Percentiles rank a stretch among this genome's conserved stretches.
These are phyloP conservation scores for Eulithis testata DNA, from an alignment of 2,888 invertebrate species.

Conservation along the genomic window DNA sequence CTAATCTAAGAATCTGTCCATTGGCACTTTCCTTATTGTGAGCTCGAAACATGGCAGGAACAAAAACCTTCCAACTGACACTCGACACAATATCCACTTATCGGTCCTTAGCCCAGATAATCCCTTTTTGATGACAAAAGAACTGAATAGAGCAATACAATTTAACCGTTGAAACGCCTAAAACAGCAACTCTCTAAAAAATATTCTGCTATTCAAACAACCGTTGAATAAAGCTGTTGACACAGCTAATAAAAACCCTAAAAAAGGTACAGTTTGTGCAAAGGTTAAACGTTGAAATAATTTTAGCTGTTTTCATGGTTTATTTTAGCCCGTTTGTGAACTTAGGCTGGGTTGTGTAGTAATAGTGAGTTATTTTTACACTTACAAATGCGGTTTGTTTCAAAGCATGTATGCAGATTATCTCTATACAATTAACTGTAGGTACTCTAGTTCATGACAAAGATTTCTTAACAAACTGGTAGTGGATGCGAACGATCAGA, in stretches of 20 bases:
- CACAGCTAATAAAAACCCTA: constrained; percentile 47
- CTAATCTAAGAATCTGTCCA: too few relatives aligned
- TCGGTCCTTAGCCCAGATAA: too few relatives aligned
- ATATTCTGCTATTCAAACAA: constrained; percentile 41
- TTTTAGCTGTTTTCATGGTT: constrained; percentile 44
- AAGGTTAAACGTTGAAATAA: constrained; percentile 42
- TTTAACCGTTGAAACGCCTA: neutral
- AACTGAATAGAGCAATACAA: constrained; percentile 5
- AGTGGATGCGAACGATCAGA: too few relatives aligned
- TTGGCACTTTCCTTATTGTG: too few relatives aligned
- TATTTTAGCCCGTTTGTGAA: constrained; percentile 48
- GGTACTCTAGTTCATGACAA: too few relatives aligned
- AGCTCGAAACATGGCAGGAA: too few relatives aligned
- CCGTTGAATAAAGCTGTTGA: constrained; percentile 51
- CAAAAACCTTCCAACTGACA: too few relatives aligned
- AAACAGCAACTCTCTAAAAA: constrained; percentile 41
- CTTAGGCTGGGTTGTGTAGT: constrained; percentile 43
- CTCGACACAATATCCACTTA: too few relatives aligned
- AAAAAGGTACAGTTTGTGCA: constrained; percentile 48
- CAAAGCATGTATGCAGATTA: too few relatives aligned
- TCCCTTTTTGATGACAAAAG: neutral
- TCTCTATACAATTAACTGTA: too few relatives aligned
- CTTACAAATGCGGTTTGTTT: constrained; percentile 1
- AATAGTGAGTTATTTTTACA: constrained; percentile 33
- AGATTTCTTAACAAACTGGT: too few relatives aligned